Evolutionary conservation across 1,140 invertebrate genomes (phyloP).

Genomic region (Cydia fagiglandana): DNA sequence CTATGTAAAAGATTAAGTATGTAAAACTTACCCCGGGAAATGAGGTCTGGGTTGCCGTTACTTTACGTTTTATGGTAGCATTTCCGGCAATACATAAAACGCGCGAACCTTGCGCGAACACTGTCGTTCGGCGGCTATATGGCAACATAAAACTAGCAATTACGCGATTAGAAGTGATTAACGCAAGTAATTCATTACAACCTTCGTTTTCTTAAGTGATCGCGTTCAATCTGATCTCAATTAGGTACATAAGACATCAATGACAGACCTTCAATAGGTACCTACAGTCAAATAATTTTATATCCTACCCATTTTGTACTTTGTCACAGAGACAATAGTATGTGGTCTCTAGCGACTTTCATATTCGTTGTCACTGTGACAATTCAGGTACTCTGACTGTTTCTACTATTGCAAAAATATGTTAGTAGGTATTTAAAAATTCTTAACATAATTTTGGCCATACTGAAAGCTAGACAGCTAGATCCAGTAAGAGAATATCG

Average conservation of each 20-base stretch:
- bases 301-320: too few relatives aligned
- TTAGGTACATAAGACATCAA: background rate
- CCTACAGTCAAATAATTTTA: too few relatives aligned
- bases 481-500: too few relatives aligned
- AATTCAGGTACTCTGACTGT: too few relatives aligned
- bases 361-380: too few relatives aligned
- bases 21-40: background rate
- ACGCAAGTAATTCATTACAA: background rate
- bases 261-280: background rate
- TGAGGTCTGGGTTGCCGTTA: background rate
- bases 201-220: background rate
- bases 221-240: background rate
- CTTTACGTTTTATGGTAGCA: background rate
- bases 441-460: too few relatives aligned
- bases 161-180: constrained; percentile 23
- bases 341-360: too few relatives aligned
- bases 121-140: background rate
- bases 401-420: too few relatives aligned
- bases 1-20: background rate
- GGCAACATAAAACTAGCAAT: background rate
- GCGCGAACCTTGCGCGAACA: background rate
- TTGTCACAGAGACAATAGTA: too few relatives aligned
- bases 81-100: constrained; percentile 4
- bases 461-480: too few relatives aligned
- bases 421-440: too few relatives aligned